These are phyloP conservation scores for Drosophila ficusphila DNA, from an alignment of 1,140 invertebrate genomes.

Conservation along the genomic window DNA sequence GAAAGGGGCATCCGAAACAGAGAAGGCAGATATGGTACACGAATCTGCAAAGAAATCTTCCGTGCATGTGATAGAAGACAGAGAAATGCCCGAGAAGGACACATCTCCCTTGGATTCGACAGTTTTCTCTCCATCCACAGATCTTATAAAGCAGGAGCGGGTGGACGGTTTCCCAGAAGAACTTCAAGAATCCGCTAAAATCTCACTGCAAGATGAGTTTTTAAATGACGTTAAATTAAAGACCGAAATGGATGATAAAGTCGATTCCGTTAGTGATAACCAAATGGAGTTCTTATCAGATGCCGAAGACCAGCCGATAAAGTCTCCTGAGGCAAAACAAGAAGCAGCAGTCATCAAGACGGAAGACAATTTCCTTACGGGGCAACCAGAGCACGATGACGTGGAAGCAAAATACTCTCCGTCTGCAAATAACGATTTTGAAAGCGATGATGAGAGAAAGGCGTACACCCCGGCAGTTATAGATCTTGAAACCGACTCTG, in stretches of 20 bases:
- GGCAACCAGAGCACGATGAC: background rate
- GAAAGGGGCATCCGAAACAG: background rate
- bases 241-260: background rate
- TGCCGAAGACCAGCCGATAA: background rate
- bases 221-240: background rate
- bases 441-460: slow-evolving; percentile 1
- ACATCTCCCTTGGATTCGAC: background rate
- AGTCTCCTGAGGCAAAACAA: background rate
- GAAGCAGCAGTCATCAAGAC: background rate
- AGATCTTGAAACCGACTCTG: slow-evolving; percentile 13
- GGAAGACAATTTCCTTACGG: background rate
- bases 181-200: background rate
- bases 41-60: slow-evolving; percentile 1
- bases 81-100: background rate
- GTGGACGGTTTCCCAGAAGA: background rate
- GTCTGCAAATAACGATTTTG: background rate
- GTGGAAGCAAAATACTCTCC: background rate
- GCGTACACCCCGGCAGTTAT: slow-evolving; percentile 1
- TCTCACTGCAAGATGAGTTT: background rate
- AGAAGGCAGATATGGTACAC: background rate
- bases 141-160: background rate
- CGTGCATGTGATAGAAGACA: background rate
- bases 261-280: slow-evolving; percentile 5
- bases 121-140: background rate
- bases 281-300: slow-evolving; percentile 1